Evolutionary conservation across 2,113 vertebrate species (phyloP), one percentile per base, ranked within the genome.

Genomic region (Periophthalmus modestus): DNA sequence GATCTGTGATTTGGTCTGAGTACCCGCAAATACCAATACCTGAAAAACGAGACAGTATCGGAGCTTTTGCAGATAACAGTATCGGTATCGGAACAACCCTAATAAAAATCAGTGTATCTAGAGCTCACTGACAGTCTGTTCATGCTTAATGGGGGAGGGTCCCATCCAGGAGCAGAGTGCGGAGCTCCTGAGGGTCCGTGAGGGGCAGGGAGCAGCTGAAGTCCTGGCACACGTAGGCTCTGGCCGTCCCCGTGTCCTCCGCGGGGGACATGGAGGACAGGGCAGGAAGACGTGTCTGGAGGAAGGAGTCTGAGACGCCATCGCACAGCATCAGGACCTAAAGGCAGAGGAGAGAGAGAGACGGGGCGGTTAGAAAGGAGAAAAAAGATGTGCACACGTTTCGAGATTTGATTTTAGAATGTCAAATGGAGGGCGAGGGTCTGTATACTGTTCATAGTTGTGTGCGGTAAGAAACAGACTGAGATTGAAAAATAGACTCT

Each of bases 241-340:
- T 96, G 83, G 96, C 95, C 0, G 72, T 74, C 23, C 88, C 93
- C 9, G n/a, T 13, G 0, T 91, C 93, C 0, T 93, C n/a, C 21
- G 55, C 94, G 74, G 91, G 92, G 47, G 89, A 78, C 89, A 98
- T 90, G 61, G 94, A 93, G 0, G 86, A 89, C 2, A 98, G 94
- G 77, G 91, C 90, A 14, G 96, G 96, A 81, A 96, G 90, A 59
- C 94, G 95, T 77, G 89, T 88, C 88, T 93, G 91, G 39, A 97
- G 92, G 87, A 96, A 96, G n/a, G 92, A 90, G 0, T 93, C 43
- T 1, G 87, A 77, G 67, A 93, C 83, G 21, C 92, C 95, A 0
- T 97, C 94, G 0, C 92, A 89, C 2, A 96, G 85, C 89, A 99
- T 93, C 93, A 99, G 80, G 68, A 96, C 96, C 97, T 98, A 91